Evolutionary conservation across 2,797 vertebrate species (phyloP).

Genomic region (Caiman crocodilus): DNA sequence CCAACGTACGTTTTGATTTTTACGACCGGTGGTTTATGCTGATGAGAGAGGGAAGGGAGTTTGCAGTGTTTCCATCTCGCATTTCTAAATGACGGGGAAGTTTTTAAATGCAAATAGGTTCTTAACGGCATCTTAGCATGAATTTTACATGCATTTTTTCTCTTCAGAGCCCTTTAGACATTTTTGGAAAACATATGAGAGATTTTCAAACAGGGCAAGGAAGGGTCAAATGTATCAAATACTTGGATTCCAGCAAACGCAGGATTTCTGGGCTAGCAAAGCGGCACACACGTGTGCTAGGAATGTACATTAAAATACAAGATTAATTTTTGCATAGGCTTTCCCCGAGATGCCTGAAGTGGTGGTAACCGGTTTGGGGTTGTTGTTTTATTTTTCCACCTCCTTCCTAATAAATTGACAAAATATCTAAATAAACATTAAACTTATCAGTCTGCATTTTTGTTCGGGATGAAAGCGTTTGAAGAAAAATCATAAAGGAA

Average conservation of each 20-base stretch:
- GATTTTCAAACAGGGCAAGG: slow-evolving; percentile 76
- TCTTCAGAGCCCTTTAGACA: slow-evolving; percentile 71
- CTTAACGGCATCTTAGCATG: slow-evolving; percentile 65
- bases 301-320: slow-evolving; percentile 59
- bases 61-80: slow-evolving; percentile 16
- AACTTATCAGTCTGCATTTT: slow-evolving; percentile 79
- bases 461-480: slow-evolving; percentile 89
- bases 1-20: slow-evolving; percentile 61
- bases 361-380: not conserved
- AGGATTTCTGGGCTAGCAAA: slow-evolving; percentile 62
- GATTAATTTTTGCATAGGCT: not conserved
- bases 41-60: slow-evolving; percentile 26
- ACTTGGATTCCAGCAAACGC: slow-evolving; percentile 64
- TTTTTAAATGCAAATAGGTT: slow-evolving; percentile 59
- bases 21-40: slow-evolving; percentile 68
- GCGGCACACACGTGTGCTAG: slow-evolving; percentile 45
- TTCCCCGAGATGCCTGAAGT: not conserved
- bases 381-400: not conserved
- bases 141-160: slow-evolving; percentile 69
- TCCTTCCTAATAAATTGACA: slow-evolving; percentile 77
- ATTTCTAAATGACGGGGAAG: slow-evolving; percentile 14
- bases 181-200: slow-evolving; percentile 76
- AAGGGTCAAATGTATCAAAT: slow-evolving; percentile 75
- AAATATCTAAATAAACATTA: slow-evolving; percentile 77
- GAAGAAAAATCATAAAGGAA: slow-evolving; percentile 94